Evolutionary conservation across 2,888 invertebrate species (phyloP), one percentile per base, ranked within the genome.

Genomic region (Sminthurides aquaticus): DNA sequence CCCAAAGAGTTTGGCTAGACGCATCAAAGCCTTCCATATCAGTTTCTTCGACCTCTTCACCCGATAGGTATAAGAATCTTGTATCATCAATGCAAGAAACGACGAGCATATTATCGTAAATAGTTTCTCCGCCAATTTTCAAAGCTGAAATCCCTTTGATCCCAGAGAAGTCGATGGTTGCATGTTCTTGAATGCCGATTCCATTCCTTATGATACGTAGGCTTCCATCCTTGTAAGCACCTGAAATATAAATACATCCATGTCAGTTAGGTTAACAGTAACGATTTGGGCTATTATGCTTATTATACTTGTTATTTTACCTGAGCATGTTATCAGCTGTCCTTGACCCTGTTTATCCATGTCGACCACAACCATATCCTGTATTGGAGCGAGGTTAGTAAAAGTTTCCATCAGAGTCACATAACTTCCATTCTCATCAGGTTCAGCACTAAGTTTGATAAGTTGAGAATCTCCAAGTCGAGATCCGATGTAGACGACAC

Each of bases 111-210:
- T 98, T 95, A 78, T 97, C 94, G 74, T 81, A 82, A 11, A 64
- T 62, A n/a, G 71, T 72, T 75, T 83, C 84, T 57, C 83, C 83
- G 54, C 85, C 85, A 11, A 90, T 84, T 76, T 86, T 86, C n/a
- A 98, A 81, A 0, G 96, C 91, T 97, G 97, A 97, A 86, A 98
- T 93, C 69, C 96, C 97, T 81, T 97, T 97, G 71, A 98, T 96
- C 61, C 96, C 96, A 3, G 92, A 89, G 74, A 98, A 82, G 81
- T 99, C 99, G 71, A 99, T 97, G 58, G 91, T 92, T 0, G 98
- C 98, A 78, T 95, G 92, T 79, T 98, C 98, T 74, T 97, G 95
- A 67, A 98, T 97, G 2, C 99, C 99, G 76, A 99, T 99, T 2
- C 99, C 99, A 80, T 98, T 99, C 72, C 98, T 85, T 71, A 99